Evolutionary conservation across 2,113 vertebrate species (phyloP).

Genomic region (Corythornis vintsioides): DNA sequence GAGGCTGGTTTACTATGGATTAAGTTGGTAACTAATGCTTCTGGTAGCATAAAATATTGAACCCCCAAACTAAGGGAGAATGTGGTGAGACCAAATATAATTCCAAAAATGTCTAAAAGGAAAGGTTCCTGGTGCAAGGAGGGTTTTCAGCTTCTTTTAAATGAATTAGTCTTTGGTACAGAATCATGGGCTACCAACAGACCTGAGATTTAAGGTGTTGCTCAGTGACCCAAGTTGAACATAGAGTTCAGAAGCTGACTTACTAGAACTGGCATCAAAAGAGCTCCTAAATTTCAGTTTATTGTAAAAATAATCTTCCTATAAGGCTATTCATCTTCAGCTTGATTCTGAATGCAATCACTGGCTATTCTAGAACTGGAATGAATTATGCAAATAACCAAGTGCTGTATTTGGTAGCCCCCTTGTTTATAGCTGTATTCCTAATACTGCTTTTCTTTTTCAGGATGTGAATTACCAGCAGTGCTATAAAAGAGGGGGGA

Average conservation of each 20-base stretch:
- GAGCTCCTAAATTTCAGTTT: neutral
- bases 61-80: neutral
- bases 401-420: neutral
- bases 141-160: neutral
- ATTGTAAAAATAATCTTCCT: neutral
- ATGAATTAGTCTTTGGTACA: neutral
- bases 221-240: neutral
- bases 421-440: neutral
- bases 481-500: conserved; percentile 80
- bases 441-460: neutral
- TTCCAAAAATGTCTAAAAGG: neutral
- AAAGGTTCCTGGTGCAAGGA: neutral
- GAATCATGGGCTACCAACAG: neutral
- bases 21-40: neutral
- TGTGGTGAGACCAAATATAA: neutral
- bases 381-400: neutral
- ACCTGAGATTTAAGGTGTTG: neutral
- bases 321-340: neutral
- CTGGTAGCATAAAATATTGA: neutral
- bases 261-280: neutral
- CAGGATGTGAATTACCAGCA: conserved; percentile 89
- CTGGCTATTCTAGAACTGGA: neutral
- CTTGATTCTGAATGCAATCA: neutral
- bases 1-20: neutral
- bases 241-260: neutral